phyloP scores from a whole-genome alignment of 2,888 invertebrate genomes.

The Ligdia adustata region DNA sequence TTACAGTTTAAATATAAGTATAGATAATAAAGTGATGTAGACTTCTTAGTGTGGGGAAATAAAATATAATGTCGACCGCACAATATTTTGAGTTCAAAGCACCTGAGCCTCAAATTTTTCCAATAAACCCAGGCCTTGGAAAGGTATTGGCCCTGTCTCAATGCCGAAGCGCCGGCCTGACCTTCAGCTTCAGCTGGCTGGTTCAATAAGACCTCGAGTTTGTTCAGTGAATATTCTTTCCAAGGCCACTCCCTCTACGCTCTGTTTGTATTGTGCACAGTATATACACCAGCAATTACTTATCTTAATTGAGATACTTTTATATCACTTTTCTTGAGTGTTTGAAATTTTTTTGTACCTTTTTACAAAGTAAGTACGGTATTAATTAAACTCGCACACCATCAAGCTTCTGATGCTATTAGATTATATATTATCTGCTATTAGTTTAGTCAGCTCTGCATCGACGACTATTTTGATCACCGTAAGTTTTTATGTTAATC shows the following conservation, averaged over 20 bases:
- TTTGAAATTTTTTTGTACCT: conserved; percentile 36
- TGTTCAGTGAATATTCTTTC: conserved; percentile 56
- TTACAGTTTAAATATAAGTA: too few relatives aligned
- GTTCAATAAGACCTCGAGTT: conserved; percentile 66
- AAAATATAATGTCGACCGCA: too few relatives aligned
- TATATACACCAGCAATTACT: conserved; percentile 31
- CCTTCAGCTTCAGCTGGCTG: conserved; percentile 61
- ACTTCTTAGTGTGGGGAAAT: too few relatives aligned
- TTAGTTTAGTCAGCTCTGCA: conserved; percentile 20
- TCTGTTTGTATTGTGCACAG: conserved; percentile 41
- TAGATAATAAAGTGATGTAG: too few relatives aligned
- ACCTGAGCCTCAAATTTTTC: conserved; percentile 21
- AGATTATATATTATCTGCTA: too few relatives aligned
- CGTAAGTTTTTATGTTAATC: conserved; percentile 43
- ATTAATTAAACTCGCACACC: too few relatives aligned
- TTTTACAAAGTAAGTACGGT: conserved; percentile 39
- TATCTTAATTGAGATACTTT: conserved; percentile 15
- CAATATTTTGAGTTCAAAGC: conserved; percentile 5
- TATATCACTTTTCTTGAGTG: conserved; percentile 32
- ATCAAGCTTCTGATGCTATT: conserved; percentile 32
- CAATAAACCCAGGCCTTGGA: conserved; percentile 26
- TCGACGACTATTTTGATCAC: conserved; percentile 45
- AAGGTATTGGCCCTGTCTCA: conserved; percentile 12
- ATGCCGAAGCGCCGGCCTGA: conserved; percentile 38
- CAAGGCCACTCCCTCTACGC: conserved; percentile 62